Conservation (phyloP, 1,140 invertebrate species). For the Cherax destructor region DNA sequence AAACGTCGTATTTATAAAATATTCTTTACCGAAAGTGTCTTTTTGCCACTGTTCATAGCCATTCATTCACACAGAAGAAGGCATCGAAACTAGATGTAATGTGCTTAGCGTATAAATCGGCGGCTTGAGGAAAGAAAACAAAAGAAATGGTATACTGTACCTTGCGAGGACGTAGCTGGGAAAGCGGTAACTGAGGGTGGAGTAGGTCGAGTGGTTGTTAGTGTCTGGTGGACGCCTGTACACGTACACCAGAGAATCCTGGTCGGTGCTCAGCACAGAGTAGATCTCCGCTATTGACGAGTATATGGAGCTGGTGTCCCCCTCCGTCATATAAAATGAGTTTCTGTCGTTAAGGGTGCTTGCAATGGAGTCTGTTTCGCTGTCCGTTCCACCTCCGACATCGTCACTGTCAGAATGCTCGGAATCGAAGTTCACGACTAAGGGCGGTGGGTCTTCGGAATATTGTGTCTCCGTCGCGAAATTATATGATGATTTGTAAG, state of each 20-base stretch:
- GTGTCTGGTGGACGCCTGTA: slow-evolving; percentile 34
- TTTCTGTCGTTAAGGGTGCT: slow-evolving; percentile 13
- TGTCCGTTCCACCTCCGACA: no score
- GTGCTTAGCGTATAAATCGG: no score
- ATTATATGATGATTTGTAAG: neutral
- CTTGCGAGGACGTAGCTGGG: slow-evolving; percentile 18
- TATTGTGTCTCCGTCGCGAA: no score
- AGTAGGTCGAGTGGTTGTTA: neutral
- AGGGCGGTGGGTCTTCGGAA: slow-evolving; percentile 19
- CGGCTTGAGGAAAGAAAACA: no score
- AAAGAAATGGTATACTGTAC: neutral
- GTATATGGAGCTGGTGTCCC: slow-evolving; percentile 49
- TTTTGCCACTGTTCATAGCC: no score
- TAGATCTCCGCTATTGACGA: slow-evolving; percentile 53
- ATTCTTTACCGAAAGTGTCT: no score
- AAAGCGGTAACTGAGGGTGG: slow-evolving; percentile 37
- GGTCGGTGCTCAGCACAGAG: slow-evolving; percentile 36
- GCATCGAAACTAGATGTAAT: no score
- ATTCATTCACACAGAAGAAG: no score
- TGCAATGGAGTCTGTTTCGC: neutral
- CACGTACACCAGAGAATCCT: slow-evolving; percentile 56
- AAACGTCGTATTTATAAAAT: no score
- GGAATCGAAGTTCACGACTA: slow-evolving; percentile 56
- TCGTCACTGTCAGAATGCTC: slow-evolving; percentile 41
- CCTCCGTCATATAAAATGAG: slow-evolving; percentile 54